These are phyloP conservation scores for Phylloscopus trochilus DNA, from an alignment of 2,113 vertebrate genomes.

Conservation along the genomic window DNA sequence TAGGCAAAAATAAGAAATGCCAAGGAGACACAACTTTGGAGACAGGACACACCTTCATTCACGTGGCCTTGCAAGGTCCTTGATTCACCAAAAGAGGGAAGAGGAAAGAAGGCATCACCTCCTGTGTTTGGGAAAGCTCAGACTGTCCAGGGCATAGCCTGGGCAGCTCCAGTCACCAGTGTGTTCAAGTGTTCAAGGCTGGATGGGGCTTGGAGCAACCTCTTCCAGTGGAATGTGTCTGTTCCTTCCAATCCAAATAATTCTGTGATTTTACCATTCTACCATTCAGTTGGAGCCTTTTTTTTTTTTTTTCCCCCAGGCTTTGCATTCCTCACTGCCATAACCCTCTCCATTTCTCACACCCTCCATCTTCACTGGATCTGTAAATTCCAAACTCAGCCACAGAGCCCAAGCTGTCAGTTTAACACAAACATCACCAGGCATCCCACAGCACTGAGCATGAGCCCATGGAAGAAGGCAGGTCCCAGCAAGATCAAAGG, in stretches of 20 bases:
- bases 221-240: background rate
- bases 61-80: background rate
- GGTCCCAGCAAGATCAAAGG: background rate
- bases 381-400: background rate
- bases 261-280: background rate
- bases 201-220: background rate
- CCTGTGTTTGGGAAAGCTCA: background rate
- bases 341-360: background rate
- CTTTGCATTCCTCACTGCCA: background rate
- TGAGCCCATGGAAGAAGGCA: background rate
- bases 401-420: background rate
- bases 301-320: background rate
- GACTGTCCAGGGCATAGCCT: background rate
- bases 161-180: background rate
- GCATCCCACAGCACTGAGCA: background rate
- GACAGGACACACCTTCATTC: background rate
- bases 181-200: background rate
- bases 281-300: background rate
- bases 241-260: background rate
- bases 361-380: background rate
- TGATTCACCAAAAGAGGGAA: background rate
- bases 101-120: background rate
- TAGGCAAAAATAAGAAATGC: background rate
- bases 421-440: background rate
- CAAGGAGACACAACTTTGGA: rapidly evolving